A percentile compares a stretch with the other conserved stretches of the same genome.
phyloP scores from a whole-genome alignment of 1,140 invertebrate genomes.

The Notospermus geniculatus region DNA sequence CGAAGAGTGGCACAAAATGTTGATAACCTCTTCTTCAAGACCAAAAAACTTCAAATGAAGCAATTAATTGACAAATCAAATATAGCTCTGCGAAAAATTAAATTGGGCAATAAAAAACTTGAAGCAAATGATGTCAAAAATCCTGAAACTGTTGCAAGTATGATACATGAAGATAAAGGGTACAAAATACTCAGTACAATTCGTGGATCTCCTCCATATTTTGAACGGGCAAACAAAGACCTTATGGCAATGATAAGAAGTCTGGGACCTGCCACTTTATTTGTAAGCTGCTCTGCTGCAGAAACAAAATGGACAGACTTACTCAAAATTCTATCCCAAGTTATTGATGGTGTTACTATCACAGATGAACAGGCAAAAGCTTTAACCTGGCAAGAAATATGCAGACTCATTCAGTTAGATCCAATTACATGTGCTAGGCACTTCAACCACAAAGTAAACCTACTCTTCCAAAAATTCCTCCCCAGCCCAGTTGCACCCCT shows the following conservation, averaged over 20 bases:
- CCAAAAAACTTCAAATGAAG: constrained; percentile 30
- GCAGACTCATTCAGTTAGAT: constrained; percentile 19
- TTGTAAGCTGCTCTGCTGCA: constrained; percentile 23
- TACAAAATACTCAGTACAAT: constrained; percentile 25
- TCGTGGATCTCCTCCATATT: constrained; percentile 28
- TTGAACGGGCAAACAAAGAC: constrained; percentile 22
- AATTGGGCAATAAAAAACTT: constrained; percentile 21
- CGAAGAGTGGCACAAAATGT: constrained; percentile 18
- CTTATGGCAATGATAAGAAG: constrained; percentile 28
- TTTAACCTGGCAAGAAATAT: constrained; percentile 22
- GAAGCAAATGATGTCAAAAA: constrained; percentile 21
- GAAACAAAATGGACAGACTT: constrained; percentile 28
- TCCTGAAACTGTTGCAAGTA: constrained; percentile 10
- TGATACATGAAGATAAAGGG: constrained; percentile 25
- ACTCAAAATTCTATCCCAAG: constrained; percentile 18
- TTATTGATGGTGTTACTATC: constrained; percentile 14
- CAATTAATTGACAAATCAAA: constrained; percentile 21
- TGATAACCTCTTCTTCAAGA: constrained; percentile 27
- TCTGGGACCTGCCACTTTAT: constrained; percentile 25
- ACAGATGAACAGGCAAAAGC: constrained; percentile 15
- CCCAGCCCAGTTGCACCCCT: constrained; percentile 13
- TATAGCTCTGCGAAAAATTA: constrained; percentile 20
- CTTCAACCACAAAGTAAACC: constrained; percentile 24
- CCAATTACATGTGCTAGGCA: constrained; percentile 25
- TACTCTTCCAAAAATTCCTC: constrained; percentile 21